Conservation (phyloP, 23 tunicate species). For the Aplidium turbinatum region DNA sequence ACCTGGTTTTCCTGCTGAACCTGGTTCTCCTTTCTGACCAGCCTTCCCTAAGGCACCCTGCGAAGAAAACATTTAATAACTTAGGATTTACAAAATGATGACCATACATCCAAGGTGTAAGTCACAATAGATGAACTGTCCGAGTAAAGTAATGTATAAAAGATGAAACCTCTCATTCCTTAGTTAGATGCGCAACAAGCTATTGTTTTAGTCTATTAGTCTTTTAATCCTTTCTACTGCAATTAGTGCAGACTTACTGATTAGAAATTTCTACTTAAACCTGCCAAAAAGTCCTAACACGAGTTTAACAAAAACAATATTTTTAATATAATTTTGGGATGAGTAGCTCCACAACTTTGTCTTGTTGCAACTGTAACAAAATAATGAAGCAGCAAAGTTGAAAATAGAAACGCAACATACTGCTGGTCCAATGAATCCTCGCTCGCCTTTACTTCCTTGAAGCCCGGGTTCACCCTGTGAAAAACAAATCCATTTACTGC, state of each 20-base stretch:
- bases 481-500: too few relatives aligned
- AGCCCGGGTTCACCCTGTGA: constrained; percentile 20
- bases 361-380: too few relatives aligned
- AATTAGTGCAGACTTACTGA: too few relatives aligned
- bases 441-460: constrained; percentile 23
- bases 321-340: too few relatives aligned
- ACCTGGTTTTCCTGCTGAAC: constrained; percentile 45
- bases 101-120: neutral
- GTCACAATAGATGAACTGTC: neutral
- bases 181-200: too few relatives aligned
- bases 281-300: too few relatives aligned
- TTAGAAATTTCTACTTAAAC: too few relatives aligned
- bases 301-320: too few relatives aligned
- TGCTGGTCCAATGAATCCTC: constrained; percentile 22
- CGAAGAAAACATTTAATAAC: neutral
- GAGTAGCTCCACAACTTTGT: too few relatives aligned
- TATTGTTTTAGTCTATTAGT: too few relatives aligned
- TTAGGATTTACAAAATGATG: neutral
- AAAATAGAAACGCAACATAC: neutral
- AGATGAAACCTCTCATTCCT: neutral
- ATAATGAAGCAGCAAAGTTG: neutral
- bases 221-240: too few relatives aligned
- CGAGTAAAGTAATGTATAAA: neutral
- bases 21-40: constrained; percentile 47
- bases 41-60: constrained; percentile 17